Evolutionary conservation across 1,140 invertebrate genomes (phyloP).

Genomic region (Drosophila novamexicana): DNA sequence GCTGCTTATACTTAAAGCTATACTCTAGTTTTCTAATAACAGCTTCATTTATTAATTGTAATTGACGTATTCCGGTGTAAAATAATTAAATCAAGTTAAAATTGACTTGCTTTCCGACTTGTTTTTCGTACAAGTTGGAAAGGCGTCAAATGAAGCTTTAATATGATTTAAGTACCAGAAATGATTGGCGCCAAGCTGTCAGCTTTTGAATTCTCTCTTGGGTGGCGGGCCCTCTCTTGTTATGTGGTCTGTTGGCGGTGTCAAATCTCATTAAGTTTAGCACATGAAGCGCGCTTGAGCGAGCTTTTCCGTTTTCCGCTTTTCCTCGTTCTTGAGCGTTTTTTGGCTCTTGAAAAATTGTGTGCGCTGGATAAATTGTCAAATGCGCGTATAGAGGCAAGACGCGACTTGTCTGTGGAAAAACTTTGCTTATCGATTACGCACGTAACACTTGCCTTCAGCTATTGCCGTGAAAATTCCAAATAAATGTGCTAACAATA

Average conservation of each 20-base stretch:
- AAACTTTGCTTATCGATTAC: constrained; percentile 81
- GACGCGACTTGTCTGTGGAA: constrained; percentile 57
- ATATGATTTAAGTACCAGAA: not conserved
- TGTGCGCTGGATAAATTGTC: constrained; percentile 56
- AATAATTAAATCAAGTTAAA: no score
- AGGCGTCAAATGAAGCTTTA: no score
- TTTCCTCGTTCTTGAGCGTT: constrained; percentile 53
- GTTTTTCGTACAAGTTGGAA: not conserved
- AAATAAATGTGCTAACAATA: constrained; percentile 37
- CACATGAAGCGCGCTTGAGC: constrained; percentile 74
- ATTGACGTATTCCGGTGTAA: no score
- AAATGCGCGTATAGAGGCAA: constrained; percentile 78
- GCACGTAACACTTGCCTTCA: constrained; percentile 65
- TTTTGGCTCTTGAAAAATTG: constrained; percentile 58
- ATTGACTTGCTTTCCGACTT: not conserved
- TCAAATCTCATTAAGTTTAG: constrained; percentile 71
- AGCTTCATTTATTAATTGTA: no score
- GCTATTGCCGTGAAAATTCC: constrained; percentile 42
- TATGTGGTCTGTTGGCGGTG: constrained; percentile 39
- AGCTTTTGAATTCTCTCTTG: constrained; percentile 6
- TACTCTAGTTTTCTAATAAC: no score
- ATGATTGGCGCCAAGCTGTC: constrained; percentile 13
- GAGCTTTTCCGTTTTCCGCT: constrained; percentile 72
- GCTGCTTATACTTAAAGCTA: no score
- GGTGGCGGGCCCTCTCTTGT: constrained; percentile 31